A percentile compares a stretch with the other conserved stretches of the same genome.
Evolutionary conservation across 1,140 invertebrate species (phyloP).

Genomic region (Drosophila asahinai): DNA sequence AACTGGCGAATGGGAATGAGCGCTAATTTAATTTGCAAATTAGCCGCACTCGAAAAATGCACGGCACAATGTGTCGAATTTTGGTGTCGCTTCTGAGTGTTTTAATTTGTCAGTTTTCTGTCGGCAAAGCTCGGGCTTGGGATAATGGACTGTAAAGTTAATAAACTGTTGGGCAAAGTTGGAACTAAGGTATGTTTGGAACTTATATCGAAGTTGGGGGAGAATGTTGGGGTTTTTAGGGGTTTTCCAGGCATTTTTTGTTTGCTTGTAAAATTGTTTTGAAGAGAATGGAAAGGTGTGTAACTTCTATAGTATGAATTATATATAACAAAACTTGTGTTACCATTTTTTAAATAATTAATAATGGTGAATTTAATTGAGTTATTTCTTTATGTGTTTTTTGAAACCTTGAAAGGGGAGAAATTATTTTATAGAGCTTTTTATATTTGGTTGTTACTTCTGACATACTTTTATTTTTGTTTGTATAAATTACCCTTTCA

Average conservation of each 20-base stretch:
- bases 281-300: not conserved
- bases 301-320: not conserved
- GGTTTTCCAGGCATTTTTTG: not conserved
- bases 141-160: constrained; percentile 22
- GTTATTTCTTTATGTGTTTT: not conserved
- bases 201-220: not conserved
- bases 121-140: not conserved
- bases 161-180: constrained; percentile 22
- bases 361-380: too few species aligned
- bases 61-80: constrained; percentile 45
- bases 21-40: constrained; percentile 80
- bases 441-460: not conserved
- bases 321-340: not conserved
- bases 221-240: not conserved
- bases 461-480: not conserved
- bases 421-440: too few species aligned
- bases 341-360: not conserved
- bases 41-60: constrained; percentile 56
- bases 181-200: constrained; percentile 3
- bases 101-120: constrained; percentile 43
- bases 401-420: too few species aligned
- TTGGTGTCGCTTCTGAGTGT: constrained; percentile 30
- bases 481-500: not conserved
- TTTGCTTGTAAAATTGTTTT: not conserved
- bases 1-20: constrained; percentile 62